Percentiles rank a stretch among this genome's conserved stretches.
Conservation (phyloP, 2,888 invertebrate genomes). For the Cryptus viduatorius region DNA sequence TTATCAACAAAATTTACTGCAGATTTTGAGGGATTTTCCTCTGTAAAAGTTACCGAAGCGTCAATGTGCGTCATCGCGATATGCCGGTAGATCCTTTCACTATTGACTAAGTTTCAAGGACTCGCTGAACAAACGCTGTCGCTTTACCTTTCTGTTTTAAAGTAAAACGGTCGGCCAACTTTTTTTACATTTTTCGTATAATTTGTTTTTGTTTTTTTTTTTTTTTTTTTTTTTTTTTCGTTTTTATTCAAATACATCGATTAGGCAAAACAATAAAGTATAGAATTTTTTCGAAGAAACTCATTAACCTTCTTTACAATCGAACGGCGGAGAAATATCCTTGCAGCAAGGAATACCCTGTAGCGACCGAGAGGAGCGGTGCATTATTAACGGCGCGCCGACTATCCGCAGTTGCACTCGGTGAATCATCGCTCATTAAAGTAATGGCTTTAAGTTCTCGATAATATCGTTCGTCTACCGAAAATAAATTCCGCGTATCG, state of each 20-base stretch:
- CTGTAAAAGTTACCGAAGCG: background rate
- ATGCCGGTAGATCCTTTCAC: conserved; percentile 61
- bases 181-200: conserved; percentile 2
- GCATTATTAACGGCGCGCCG: background rate
- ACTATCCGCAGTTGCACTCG: background rate
- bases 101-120: conserved; percentile 63
- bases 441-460: background rate
- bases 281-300: too few relatives aligned
- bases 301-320: background rate
- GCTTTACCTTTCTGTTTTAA: conserved; percentile 25
- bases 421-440: conserved; percentile 30
- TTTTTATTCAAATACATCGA: background rate
- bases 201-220: too few relatives aligned
- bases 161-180: conserved; percentile 4
- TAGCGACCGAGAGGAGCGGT: background rate
- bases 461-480: background rate
- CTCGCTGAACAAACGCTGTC: conserved; percentile 20
- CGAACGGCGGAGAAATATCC: background rate
- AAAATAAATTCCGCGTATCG: background rate
- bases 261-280: background rate
- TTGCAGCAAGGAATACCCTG: background rate
- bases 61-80: conserved; percentile 11
- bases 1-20: background rate
- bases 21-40: conserved; percentile 9
- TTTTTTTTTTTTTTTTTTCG: background rate